These are phyloP conservation scores for Piaya cayana DNA, from an alignment of 2,113 vertebrate species.

Conservation along the genomic window DNA sequence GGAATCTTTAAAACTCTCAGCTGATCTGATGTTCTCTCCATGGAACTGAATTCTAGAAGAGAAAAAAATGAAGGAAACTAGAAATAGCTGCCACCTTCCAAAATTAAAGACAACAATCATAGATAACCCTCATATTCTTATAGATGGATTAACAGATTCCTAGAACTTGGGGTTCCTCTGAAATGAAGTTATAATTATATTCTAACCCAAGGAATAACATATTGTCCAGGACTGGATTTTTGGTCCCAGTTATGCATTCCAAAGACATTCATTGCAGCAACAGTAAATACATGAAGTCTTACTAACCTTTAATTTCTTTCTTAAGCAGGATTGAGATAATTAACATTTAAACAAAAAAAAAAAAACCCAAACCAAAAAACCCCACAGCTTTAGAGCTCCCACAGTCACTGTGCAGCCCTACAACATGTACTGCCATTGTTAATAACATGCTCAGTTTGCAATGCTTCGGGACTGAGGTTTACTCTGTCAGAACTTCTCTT, in stretches of 20 bases:
- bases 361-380: too few species aligned
- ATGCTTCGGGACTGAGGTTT: background rate
- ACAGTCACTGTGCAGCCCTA: background rate
- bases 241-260: background rate
- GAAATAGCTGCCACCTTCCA: background rate
- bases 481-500: too few species aligned
- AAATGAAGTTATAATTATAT: background rate
- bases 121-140: background rate
- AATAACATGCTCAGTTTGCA: background rate
- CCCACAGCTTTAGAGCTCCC: background rate
- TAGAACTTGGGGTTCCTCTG: background rate
- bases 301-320: background rate
- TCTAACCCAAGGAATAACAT: background rate
- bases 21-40: background rate
- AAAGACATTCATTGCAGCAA: background rate
- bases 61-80: background rate
- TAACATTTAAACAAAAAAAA: background rate
- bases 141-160: background rate
- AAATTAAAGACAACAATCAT: background rate
- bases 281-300: background rate
- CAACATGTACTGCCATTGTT: background rate
- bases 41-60: background rate
- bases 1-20: background rate
- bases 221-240: background rate
- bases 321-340: background rate